Evolutionary conservation across 2,888 invertebrate genomes (phyloP).

Genomic region (Eupithecia pulchellata): DNA sequence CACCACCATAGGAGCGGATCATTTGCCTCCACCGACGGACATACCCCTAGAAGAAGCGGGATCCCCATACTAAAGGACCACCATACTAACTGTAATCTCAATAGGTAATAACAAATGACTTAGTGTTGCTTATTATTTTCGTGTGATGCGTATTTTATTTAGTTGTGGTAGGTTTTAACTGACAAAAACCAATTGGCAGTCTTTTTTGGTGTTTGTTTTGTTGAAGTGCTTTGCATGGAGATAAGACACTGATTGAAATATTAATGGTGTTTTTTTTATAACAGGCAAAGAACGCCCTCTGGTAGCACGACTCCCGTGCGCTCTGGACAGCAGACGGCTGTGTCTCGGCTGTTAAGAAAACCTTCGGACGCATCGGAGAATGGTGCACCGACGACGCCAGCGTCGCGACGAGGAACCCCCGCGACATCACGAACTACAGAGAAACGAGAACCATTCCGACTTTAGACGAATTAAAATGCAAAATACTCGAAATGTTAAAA

Average conservation of each 20-base stretch:
- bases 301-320: constrained; percentile 90
- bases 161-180: constrained; percentile 26
- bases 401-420: constrained; percentile 73
- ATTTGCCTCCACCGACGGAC: constrained; percentile 81
- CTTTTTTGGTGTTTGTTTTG: constrained; percentile 38
- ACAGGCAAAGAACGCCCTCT: constrained; percentile 91
- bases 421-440: constrained; percentile 78
- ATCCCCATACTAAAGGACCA: constrained; percentile 82
- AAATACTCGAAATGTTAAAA: constrained; percentile 28
- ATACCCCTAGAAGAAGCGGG: constrained; percentile 81
- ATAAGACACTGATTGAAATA: constrained; percentile 17
- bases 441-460: constrained; percentile 90
- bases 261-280: constrained; percentile 43
- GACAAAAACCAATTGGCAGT: constrained; percentile 26
- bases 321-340: constrained; percentile 86
- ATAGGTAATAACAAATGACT: constrained; percentile 70
- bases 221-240: constrained; percentile 52
- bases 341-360: constrained; percentile 87
- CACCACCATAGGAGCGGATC: constrained; percentile 81
- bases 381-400: constrained; percentile 79
- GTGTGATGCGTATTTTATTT: constrained; percentile 10
- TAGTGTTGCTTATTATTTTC: constrained; percentile 38
- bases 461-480: constrained; percentile 77
- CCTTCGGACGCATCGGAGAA: constrained; percentile 89
- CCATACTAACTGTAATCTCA: constrained; percentile 79